Percentiles rank a stretch among this genome's conserved stretches.
These are phyloP conservation scores for Anolis carolinensis DNA, from an alignment of 2,113 vertebrate species.

Conservation along the genomic window DNA sequence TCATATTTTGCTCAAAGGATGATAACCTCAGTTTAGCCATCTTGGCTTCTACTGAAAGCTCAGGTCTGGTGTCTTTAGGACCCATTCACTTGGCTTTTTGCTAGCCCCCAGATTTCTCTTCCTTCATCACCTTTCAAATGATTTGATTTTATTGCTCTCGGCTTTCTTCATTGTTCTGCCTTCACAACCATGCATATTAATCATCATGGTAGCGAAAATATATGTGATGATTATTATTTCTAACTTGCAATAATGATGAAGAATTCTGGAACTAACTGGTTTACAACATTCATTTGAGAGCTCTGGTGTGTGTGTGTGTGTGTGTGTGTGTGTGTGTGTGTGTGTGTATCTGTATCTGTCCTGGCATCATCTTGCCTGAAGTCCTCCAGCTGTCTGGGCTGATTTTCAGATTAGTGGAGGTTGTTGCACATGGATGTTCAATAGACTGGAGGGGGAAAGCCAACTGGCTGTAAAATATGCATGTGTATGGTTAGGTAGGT, in stretches of 20 bases:
- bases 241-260: background rate
- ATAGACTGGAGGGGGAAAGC: background rate
- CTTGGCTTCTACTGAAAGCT: too few species aligned
- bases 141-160: too few species aligned
- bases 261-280: background rate
- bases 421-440: background rate
- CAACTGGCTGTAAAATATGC: background rate
- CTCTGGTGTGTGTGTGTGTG: background rate
- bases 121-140: too few species aligned
- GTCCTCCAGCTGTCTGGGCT: background rate
- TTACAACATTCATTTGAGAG: background rate
- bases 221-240: background rate
- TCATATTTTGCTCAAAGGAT: background rate
- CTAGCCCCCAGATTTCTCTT: too few species aligned
- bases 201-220: background rate
- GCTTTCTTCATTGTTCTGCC: too few species aligned
- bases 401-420: background rate
- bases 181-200: background rate
- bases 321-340: background rate
- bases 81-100: too few species aligned
- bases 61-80: too few species aligned
- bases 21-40: too few species aligned
- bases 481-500: background rate
- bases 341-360: background rate
- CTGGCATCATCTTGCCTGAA: background rate